Evolutionary conservation across 2,797 vertebrate genomes (phyloP), one percentile per base, ranked within the genome.

Genomic region (Eulemur albifrons): DNA sequence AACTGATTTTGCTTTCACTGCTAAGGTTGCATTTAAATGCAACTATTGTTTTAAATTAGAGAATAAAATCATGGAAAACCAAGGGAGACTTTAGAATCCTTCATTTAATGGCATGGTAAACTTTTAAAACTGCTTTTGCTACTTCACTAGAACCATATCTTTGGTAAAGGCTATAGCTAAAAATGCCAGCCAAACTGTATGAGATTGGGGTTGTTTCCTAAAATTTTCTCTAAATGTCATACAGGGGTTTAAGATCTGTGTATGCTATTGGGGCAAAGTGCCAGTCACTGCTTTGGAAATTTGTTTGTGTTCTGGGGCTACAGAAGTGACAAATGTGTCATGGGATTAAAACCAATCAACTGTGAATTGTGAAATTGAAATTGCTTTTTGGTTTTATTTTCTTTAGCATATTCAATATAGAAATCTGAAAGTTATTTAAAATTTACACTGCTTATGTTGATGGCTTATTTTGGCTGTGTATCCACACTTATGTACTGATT

Each of bases 301-400:
- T 5, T 92, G 7, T 38, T 97, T 87, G 7, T 79, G 70, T 93
- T 97, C 84, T 40, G 81, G 48, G 76, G 86, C 81, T 97, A 50
- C 45, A 90, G 93, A 98, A 93, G 96, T 85, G 90, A 38, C 45
- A 95, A 96, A 52, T 35, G 32, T 73, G 11, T 96, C 59, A 57
- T 72, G 52, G 88, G 65, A 88, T 94, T 96, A 48, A 95, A 97
- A 43, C 84, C 96, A 98, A 94, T 92, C 97, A 96, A 93, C 96
- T 98, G 97, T 97, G 96, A 97, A 98, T 94, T 95, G 73, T 96
- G 95, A 97, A 98, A 96, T 63, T 93, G 83, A 96, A 95, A 88
- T 88, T 87, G 93, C 92, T 95, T 90, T 96, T 94, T 54, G 5
- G 2, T 85, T 97, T 97, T 88, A 54, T 95, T 95, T 97, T 96